These are phyloP conservation scores for Lynx canadensis DNA, from an alignment of 2,113 vertebrate genomes.

Conservation along the genomic window DNA sequence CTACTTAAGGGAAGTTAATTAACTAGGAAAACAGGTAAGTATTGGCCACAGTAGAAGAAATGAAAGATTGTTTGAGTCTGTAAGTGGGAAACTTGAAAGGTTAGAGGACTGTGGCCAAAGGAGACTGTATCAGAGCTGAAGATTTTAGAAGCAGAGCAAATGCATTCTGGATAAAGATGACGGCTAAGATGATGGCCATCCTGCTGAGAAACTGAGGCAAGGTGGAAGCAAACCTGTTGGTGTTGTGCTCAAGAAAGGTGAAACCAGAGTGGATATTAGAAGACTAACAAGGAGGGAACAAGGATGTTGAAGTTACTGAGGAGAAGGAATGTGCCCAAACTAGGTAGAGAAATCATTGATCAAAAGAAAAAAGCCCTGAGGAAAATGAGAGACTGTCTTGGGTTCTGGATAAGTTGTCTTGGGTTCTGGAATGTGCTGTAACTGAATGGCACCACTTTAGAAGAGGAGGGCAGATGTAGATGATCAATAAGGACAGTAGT, in stretches of 20 bases:
- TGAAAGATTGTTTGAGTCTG: constrained; percentile 40
- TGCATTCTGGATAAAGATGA: not conserved
- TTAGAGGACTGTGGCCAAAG: constrained; percentile 34
- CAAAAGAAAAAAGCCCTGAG: not conserved
- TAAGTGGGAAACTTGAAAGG: constrained; percentile 34
- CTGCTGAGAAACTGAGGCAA: not conserved
- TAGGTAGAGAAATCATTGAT: constrained; percentile 23
- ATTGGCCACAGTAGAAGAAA: constrained; percentile 31
- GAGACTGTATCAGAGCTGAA: constrained; percentile 41
- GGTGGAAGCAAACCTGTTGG: not conserved
- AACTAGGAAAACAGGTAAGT: constrained; percentile 65
- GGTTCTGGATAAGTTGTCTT: not conserved
- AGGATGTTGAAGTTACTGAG: constrained; percentile 49
- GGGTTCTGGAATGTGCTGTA: not conserved
- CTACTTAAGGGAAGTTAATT: constrained; percentile 51
- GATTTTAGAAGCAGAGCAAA: constrained; percentile 32
- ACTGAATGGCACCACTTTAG: not conserved
- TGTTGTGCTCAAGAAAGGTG: not conserved
- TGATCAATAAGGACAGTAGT: not conserved
- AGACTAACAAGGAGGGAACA: not conserved
- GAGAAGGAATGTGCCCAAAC: not conserved
- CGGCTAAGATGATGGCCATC: not conserved
- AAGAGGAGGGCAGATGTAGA: not conserved
- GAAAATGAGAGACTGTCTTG: not conserved
- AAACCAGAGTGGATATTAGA: not conserved